phyloP scores from a whole-genome alignment of 2,113 vertebrate genomes.

The Microcebus griseorufus region DNA sequence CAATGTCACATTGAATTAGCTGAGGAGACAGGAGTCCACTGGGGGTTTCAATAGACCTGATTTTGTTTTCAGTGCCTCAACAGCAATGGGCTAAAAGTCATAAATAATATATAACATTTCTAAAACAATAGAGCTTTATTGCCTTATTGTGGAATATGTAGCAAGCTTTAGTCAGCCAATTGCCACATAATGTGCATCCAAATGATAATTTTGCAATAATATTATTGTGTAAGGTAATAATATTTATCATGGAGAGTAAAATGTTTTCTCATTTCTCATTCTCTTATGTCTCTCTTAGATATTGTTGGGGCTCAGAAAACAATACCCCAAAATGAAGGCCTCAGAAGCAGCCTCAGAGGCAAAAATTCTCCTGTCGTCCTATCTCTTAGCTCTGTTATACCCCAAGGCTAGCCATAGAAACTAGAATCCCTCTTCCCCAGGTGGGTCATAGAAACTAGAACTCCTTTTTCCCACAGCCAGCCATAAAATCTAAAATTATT shows the following conservation, averaged over 20 bases:
- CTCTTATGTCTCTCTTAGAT: neutral
- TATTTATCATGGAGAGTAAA: slow-evolving; percentile 27
- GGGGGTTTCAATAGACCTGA: neutral
- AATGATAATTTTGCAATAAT: neutral
- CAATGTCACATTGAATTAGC: neutral
- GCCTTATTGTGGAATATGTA: neutral
- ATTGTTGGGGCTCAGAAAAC: too few species aligned
- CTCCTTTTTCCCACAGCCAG: too few species aligned
- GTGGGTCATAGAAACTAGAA: too few species aligned
- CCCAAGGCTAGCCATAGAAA: too few species aligned
- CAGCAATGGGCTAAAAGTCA: neutral
- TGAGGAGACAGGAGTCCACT: rapidly evolving
- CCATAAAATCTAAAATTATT: too few species aligned
- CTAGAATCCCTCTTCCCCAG: too few species aligned
- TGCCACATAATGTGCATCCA: neutral
- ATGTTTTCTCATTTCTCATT: neutral
- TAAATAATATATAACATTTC: neutral
- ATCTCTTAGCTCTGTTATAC: too few species aligned
- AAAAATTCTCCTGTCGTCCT: too few species aligned
- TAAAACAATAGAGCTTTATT: neutral
- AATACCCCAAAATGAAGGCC: too few species aligned
- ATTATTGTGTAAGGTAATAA: neutral
- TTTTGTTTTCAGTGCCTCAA: neutral
- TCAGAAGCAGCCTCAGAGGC: too few species aligned
- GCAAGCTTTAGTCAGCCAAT: neutral